phyloP scores from a whole-genome alignment of 2,113 vertebrate genomes.

The Dendropsophus ebraccatus region DNA sequence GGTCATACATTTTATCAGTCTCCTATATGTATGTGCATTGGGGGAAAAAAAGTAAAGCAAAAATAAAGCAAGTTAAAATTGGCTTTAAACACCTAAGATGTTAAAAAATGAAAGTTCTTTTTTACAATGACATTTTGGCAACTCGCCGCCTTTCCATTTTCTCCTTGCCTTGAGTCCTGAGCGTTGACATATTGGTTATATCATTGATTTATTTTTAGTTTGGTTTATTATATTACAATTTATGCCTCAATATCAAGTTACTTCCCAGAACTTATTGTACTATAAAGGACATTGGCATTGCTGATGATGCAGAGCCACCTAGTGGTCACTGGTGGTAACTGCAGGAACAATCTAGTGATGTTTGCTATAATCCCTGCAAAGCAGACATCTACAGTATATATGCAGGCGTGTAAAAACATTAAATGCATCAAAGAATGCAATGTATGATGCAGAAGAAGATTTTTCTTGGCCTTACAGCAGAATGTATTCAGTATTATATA shows the following conservation, averaged over 20 bases:
- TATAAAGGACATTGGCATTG: not conserved
- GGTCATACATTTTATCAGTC: no score
- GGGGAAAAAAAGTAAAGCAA: no score
- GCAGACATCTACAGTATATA: not conserved
- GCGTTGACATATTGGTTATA: not conserved
- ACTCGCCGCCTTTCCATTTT: not conserved
- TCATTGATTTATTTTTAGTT: not conserved
- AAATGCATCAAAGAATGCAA: no score
- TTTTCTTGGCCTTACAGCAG: no score
- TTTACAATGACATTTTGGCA: not conserved
- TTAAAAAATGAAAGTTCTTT: no score
- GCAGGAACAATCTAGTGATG: not conserved
- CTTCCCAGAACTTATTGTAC: not conserved
- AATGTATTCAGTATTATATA: no score
- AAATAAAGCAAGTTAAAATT: no score
- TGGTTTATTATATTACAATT: slow-evolving; percentile 4
- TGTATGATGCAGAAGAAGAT: no score
- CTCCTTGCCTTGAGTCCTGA: not conserved
- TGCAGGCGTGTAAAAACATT: no score
- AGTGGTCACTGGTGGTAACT: not conserved
- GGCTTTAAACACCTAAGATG: no score
- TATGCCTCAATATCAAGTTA: not conserved
- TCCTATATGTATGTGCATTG: no score
- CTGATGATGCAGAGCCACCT: not conserved
- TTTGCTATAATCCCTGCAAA: not conserved